Base-by-base conservation (phyloP, 2,888 invertebrate species). In the Phorcus lineatus region DNA sequence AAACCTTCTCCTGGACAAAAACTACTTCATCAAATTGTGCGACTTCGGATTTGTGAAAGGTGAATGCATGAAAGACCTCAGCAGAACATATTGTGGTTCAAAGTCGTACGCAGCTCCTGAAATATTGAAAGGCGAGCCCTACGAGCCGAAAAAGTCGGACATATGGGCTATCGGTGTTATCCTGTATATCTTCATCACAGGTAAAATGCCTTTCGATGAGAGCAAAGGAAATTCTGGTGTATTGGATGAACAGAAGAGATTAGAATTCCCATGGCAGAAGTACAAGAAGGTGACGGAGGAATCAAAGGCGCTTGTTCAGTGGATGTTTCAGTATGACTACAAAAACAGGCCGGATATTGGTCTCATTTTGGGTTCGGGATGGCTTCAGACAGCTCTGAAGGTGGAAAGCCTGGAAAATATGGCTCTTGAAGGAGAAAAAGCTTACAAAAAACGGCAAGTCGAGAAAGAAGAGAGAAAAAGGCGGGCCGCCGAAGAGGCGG, bases 51-150 rank as follows among this genome's bases (percentile, higher is more conserved):
- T 94, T 85, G 92, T 93, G 47, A 93, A 92, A 84, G 89, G 87
- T 47, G 86, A 85, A 53, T 85, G 87, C 28, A 89, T 89, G 40
- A 89, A 89, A 77, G 86, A 89, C 17, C 87, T 94, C 54, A 92
- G 94, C 82, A 90, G 90, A 67, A 94, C 94, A 1, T 94, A 93
- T 85, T 94, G 94, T 87, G 94, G 94, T 17, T 94, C 94, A 53
- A 94, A 94, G 78, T 91, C 94, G 16, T 94, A 94, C 87, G 92
- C 92, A 0, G 91, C 92, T 13, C 92, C 92, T 0, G 92, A 93
- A 86, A 94, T 94, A 80, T 91, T 94, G 80, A 91, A 92, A 81
- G 94, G 94, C 24, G 92, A 93, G 53, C 94, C 94, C 2, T 94
- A 94, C 82, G 92, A 93, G 81, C 93, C 94, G 0, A 92, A 92